phyloP scores from a whole-genome alignment of 2,113 vertebrate species.

The Tretioscincus oriximinensis region DNA sequence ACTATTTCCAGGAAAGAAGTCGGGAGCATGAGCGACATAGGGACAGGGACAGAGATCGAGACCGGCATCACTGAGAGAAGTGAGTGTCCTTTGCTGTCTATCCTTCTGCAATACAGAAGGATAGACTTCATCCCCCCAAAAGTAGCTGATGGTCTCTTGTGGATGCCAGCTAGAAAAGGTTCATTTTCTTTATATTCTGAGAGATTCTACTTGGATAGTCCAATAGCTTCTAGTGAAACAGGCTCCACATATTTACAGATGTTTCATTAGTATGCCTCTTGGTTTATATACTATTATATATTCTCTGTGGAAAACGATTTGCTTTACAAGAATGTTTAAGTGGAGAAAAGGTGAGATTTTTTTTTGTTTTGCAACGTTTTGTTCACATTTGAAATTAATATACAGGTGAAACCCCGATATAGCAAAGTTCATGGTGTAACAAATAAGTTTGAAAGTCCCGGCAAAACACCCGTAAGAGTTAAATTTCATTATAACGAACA shows the following conservation, averaged over 20 bases:
- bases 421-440: too few species aligned
- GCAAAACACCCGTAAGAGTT: too few species aligned
- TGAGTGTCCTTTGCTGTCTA: slow-evolving; percentile 34
- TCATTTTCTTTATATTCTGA: background rate
- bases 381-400: too few species aligned
- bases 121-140: background rate
- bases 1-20: slow-evolving; percentile 80
- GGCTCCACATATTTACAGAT: background rate
- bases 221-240: too few species aligned
- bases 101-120: too few species aligned
- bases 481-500: too few species aligned
- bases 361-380: too few species aligned
- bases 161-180: background rate
- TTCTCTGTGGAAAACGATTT: background rate
- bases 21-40: slow-evolving; percentile 79
- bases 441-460: too few species aligned
- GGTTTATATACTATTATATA: too few species aligned
- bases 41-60: slow-evolving; percentile 78
- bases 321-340: background rate
- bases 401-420: too few species aligned
- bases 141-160: background rate
- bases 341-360: too few species aligned
- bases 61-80: slow-evolving; percentile 81
- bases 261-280: background rate
- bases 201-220: too few species aligned